Percentiles rank a stretch among this genome's conserved stretches.
Evolutionary conservation across 2,888 invertebrate genomes (phyloP).

Genomic region (Lasioglossum morio): DNA sequence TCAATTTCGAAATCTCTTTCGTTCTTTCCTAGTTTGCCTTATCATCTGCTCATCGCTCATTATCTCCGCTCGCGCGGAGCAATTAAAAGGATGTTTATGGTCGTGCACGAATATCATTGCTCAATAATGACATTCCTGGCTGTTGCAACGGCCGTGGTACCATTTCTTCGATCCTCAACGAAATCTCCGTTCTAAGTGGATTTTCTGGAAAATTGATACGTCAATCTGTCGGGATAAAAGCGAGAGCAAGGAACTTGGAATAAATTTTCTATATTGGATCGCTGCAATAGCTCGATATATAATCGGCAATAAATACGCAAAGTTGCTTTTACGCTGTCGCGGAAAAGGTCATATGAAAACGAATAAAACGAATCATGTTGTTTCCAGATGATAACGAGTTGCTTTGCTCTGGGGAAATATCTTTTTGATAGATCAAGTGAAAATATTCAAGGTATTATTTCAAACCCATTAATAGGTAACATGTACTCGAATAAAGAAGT

Average conservation of each 20-base stretch:
- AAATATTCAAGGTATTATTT: not conserved
- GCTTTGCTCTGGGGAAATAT: not conserved
- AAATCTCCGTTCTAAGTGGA: not conserved
- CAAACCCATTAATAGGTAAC: no score
- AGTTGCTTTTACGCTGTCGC: not conserved
- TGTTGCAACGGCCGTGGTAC: not conserved
- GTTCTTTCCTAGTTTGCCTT: not conserved
- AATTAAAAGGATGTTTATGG: not conserved
- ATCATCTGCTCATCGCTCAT: not conserved
- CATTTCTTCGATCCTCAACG: not conserved
- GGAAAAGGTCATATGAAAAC: not conserved
- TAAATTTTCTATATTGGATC: not conserved
- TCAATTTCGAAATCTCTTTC: not conserved
- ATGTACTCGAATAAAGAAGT: no score
- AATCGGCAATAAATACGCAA: not conserved
- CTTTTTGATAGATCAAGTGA: not conserved
- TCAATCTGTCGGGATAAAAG: not conserved
- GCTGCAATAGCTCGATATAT: not conserved
- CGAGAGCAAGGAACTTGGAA: not conserved
- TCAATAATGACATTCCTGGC: not conserved
- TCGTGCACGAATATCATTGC: not conserved
- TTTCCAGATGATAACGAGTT: not conserved
- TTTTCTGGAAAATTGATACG: not conserved
- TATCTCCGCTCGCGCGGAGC: not conserved
- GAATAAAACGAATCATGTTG: not conserved